phyloP scores from a whole-genome alignment of 2,888 invertebrate genomes.

The Spisula subtruncata region DNA sequence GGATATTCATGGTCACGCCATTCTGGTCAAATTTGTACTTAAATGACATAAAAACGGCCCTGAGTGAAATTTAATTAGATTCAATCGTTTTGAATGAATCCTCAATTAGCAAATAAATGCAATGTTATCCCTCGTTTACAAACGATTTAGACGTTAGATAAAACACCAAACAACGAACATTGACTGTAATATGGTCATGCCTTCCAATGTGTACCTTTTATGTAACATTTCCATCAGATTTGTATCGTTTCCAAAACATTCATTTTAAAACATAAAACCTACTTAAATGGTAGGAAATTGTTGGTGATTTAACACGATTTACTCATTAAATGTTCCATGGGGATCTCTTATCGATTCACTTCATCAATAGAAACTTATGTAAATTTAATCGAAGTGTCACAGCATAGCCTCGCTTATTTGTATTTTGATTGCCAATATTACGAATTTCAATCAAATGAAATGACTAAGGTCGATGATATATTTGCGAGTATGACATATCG shows the following conservation, averaged over 20 bases:
- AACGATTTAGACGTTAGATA: neutral
- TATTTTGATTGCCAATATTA: constrained; percentile 18
- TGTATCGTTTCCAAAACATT: constrained; percentile 10
- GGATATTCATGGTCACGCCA: neutral
- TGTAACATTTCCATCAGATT: neutral
- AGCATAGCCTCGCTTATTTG: neutral
- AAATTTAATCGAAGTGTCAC: constrained; percentile 23
- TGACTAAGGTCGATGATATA: neutral
- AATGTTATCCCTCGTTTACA: neutral
- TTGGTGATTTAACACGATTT: neutral
- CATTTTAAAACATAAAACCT: constrained; percentile 15
- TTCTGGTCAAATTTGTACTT: neutral
- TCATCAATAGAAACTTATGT: constrained; percentile 24
- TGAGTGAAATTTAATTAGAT: neutral
- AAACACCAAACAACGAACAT: neutral
- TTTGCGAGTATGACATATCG: constrained; percentile 2
- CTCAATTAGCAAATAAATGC: neutral
- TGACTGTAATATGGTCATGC: neutral
- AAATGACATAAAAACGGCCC: neutral
- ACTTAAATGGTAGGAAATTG: constrained; percentile 21
- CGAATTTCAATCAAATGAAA: constrained; percentile 5
- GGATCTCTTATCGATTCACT: neutral
- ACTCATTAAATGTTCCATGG: constrained; percentile 17
- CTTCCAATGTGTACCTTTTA: neutral
- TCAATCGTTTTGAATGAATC: neutral